These are phyloP conservation scores for Cylas formicarius DNA, from an alignment of 1,140 invertebrate genomes.

Conservation along the genomic window DNA sequence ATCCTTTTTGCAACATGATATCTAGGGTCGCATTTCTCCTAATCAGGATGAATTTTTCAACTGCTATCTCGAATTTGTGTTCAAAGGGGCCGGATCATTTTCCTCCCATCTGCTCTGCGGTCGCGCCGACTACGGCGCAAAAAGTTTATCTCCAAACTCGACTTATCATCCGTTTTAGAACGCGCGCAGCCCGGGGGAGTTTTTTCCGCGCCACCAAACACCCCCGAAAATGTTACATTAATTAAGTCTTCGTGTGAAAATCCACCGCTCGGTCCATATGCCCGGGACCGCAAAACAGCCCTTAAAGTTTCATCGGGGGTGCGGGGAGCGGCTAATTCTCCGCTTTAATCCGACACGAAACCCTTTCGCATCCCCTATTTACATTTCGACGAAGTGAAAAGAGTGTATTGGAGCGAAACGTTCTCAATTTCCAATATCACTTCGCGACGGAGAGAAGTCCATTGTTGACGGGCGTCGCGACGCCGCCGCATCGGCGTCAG, in stretches of 20 bases:
- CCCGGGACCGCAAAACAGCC: conserved; percentile 12
- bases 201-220: conserved; percentile 3
- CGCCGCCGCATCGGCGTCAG: conserved; percentile 5
- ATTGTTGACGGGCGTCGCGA: conserved; percentile 38
- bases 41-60: too few species aligned
- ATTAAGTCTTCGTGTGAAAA: conserved; percentile 22
- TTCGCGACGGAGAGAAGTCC: conserved; percentile 34
- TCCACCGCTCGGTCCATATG: conserved; percentile 13
- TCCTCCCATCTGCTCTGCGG: too few species aligned
- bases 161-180: conserved; percentile 14
- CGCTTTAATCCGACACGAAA: conserved; percentile 29
- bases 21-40: too few species aligned
- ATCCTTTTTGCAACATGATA: too few species aligned
- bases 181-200: conserved; percentile 15
- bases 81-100: too few species aligned
- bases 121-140: too few species aligned
- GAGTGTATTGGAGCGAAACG: conserved; percentile 39
- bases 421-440: conserved; percentile 42
- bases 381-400: conserved; percentile 33
- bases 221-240: conserved; percentile 21
- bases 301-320: conserved; percentile 10
- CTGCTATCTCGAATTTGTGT: too few species aligned
- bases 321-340: conserved; percentile 20
- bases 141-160: conserved; percentile 8
- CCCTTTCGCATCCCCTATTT: conserved; percentile 37